These are phyloP conservation scores for Phenganax marumi DNA, from an alignment of 92 coral and sea anemone genomes.

Conservation along the genomic window DNA sequence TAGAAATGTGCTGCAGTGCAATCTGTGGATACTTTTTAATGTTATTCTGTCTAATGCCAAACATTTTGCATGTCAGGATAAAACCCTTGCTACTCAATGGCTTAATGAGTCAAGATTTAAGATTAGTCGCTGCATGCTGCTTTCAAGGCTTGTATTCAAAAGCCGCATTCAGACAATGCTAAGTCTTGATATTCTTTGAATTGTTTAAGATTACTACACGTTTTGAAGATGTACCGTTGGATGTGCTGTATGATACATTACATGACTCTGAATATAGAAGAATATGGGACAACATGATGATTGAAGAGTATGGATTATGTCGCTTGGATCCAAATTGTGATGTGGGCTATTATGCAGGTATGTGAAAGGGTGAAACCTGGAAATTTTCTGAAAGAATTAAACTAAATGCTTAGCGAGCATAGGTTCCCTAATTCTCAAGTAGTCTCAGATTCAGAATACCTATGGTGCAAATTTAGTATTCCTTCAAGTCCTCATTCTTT, in stretches of 20 bases:
- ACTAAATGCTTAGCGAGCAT: background rate
- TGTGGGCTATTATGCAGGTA: conserved; percentile 97
- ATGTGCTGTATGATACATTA: conserved; percentile 82
- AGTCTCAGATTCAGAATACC: too few species aligned
- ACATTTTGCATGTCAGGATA: too few species aligned
- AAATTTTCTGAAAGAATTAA: background rate
- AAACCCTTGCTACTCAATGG: too few species aligned
- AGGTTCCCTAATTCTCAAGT: background rate
- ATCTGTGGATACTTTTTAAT: too few species aligned
- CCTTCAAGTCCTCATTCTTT: too few species aligned
- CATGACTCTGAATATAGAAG: conserved; percentile 93
- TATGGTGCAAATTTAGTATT: too few species aligned
- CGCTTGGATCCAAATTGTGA: conserved; percentile 75
- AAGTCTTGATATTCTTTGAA: background rate
- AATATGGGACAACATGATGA: conserved; percentile 94
- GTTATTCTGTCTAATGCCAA: too few species aligned
- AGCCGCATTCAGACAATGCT: background rate
- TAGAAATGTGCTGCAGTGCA: too few species aligned
- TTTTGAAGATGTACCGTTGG: conserved; percentile 74
- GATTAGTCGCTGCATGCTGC: too few species aligned
- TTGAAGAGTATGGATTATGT: conserved; percentile 84
- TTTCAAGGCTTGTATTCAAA: too few species aligned
- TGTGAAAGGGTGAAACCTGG: conserved; percentile 25
- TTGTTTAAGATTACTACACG: conserved; percentile 70
- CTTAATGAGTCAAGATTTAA: too few species aligned